Conservation (phyloP, 2,113 vertebrate species). For the Merops nubicus region DNA sequence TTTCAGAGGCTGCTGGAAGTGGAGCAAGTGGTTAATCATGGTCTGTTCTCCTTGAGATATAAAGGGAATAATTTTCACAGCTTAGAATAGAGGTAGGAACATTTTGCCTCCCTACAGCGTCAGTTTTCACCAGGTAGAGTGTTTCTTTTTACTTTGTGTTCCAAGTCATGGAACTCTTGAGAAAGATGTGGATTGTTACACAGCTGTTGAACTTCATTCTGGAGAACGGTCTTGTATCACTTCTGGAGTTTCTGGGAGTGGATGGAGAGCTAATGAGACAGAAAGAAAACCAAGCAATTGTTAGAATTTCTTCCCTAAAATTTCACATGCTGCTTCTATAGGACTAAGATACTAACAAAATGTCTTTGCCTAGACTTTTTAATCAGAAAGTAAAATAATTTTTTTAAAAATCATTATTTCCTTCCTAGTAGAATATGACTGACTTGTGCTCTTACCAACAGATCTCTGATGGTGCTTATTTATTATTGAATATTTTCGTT, state of each 20-base stretch:
- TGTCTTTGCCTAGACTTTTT: not conserved
- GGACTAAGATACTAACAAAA: not conserved
- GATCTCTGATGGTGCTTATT: not conserved
- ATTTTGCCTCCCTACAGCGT: not conserved
- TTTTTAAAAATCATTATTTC: not conserved
- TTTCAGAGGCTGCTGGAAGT: not conserved
- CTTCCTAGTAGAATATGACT: not conserved
- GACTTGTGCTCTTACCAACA: not conserved
- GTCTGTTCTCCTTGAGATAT: not conserved
- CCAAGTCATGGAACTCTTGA: not conserved
- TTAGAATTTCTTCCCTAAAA: not conserved
- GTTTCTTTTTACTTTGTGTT: not conserved
- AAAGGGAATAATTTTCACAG: not conserved
- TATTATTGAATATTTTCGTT: not conserved
- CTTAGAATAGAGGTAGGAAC: not conserved
- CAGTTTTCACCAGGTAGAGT: not conserved
- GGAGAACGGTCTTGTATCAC: not conserved
- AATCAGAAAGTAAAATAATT: not conserved
- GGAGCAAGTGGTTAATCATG: not conserved
- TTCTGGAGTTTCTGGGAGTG: not conserved
- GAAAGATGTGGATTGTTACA: not conserved
- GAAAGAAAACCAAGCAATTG: not conserved
- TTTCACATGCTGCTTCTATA: accelerated
- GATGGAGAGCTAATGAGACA: not conserved
- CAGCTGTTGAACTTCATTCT: not conserved